These are phyloP conservation scores for Petrocephalus zakoni DNA, from an alignment of 2,113 vertebrate species.

Conservation along the genomic window DNA sequence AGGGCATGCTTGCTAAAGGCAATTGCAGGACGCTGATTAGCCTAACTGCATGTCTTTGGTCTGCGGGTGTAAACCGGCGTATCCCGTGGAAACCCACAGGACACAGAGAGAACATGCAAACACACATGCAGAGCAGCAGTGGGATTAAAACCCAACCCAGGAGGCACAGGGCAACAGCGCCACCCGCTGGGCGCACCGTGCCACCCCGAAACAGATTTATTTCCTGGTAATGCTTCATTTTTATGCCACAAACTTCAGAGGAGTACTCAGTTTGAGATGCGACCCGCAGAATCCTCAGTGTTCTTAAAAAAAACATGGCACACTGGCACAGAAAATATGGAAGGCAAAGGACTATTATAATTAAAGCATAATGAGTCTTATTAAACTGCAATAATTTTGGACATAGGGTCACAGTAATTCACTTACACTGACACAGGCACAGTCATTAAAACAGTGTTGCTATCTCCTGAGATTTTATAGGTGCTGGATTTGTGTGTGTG, in stretches of 20 bases:
- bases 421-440: constrained; percentile 7
- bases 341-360: neutral
- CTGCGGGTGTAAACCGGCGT: neutral
- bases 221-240: neutral
- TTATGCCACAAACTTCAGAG: neutral
- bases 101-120: neutral
- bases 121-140: neutral
- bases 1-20: neutral
- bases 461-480: neutral
- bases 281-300: neutral
- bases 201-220: neutral
- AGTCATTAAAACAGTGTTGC: neutral
- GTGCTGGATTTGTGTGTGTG: neutral
- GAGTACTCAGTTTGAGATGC: neutral
- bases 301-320: neutral
- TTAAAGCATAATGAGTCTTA: constrained; percentile 14
- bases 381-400: constrained; percentile 5
- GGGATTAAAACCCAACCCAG: neutral
- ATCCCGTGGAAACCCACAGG: neutral
- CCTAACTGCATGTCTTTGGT: neutral
- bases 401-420: constrained; percentile 6
- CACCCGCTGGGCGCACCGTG: neutral
- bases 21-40: neutral
- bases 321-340: neutral
- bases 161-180: neutral